These are phyloP conservation scores for Elysia chlorotica DNA, from an alignment of 1,140 invertebrate species.

Conservation along the genomic window DNA sequence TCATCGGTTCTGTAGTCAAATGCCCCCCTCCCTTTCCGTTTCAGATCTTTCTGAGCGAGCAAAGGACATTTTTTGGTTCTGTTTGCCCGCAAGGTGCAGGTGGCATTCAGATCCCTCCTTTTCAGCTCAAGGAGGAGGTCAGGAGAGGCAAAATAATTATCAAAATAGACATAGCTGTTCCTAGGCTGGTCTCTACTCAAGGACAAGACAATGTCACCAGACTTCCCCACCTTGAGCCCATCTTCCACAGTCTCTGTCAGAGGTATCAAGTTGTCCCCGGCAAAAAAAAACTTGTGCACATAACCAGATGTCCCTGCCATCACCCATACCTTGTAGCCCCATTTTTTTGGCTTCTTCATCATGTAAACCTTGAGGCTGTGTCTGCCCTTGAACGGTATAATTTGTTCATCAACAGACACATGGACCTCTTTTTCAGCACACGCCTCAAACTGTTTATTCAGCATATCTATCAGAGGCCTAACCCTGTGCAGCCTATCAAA, in stretches of 20 bases:
- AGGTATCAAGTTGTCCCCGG: not conserved
- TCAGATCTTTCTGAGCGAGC: not conserved
- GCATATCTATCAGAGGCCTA: too few species aligned
- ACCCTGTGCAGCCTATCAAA: too few species aligned
- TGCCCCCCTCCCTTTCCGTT: not conserved
- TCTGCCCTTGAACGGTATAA: not conserved
- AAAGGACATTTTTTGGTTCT: not conserved
- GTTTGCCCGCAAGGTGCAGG: not conserved
- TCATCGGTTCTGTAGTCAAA: not conserved
- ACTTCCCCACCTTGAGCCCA: not conserved
- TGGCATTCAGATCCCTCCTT: not conserved
- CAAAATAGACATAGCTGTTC: not conserved
- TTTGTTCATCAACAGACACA: not conserved
- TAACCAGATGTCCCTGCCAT: not conserved
- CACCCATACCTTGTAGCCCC: not conserved
- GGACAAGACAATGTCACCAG: not conserved
- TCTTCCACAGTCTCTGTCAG: not conserved
- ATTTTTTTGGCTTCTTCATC: conserved; percentile 3
- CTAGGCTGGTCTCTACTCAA: not conserved
- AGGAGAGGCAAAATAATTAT: conserved; percentile 1
- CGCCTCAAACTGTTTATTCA: not conserved
- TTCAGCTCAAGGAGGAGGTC: not conserved
- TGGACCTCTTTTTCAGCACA: not conserved
- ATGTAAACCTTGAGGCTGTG: not conserved
- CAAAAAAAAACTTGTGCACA: not conserved